Evolutionary conservation across 2,113 vertebrate species (phyloP).

Genomic region (Tetrao urogallus): DNA sequence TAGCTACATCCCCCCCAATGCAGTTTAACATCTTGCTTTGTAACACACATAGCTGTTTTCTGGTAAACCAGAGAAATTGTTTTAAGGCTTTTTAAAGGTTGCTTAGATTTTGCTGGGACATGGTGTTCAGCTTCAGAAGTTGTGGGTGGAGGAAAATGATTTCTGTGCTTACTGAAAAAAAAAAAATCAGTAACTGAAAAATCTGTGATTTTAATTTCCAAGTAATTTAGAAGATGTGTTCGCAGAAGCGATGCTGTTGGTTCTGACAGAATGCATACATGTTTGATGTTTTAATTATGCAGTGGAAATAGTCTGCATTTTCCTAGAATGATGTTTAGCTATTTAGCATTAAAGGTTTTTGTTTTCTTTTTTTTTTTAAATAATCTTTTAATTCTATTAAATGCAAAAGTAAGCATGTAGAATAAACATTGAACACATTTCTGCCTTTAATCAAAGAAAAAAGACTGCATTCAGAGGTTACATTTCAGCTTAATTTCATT

Average conservation of each 20-base stretch:
- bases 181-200: not conserved
- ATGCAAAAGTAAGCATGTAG: not conserved
- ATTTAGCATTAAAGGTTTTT: not conserved
- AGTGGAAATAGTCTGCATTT: not conserved
- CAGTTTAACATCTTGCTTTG: not conserved
- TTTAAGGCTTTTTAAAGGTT: not conserved
- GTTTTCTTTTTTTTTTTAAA: not conserved
- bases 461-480: not conserved
- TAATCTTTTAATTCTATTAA: constrained; percentile 23
- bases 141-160: constrained; percentile 14
- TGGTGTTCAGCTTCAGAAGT: not conserved
- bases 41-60: not conserved
- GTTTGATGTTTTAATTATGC: not conserved
- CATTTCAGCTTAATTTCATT: not conserved
- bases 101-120: not conserved
- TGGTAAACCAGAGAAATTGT: not conserved
- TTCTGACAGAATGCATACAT: not conserved
- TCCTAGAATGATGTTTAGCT: not conserved
- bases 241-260: not conserved
- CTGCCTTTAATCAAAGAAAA: not conserved
- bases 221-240: not conserved
- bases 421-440: not conserved
- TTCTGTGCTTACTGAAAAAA: not conserved
- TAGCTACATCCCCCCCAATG: not conserved
- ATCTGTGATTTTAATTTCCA: constrained; percentile 20